Base-by-base conservation (phyloP, 2,113 vertebrate species). In the Zapus hudsonius region DNA sequence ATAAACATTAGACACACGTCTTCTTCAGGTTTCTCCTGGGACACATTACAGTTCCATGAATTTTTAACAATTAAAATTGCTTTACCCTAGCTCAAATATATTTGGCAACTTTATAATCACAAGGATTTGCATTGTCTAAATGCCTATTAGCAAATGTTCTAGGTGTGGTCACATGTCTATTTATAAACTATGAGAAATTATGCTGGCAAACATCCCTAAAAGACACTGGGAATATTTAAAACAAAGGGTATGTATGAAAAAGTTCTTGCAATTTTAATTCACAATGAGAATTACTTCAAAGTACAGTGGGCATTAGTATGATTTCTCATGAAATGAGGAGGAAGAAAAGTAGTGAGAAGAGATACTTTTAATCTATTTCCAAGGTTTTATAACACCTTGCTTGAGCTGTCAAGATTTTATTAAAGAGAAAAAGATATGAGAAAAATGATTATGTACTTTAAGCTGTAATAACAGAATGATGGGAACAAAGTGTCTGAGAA, bases 371-470 rank as follows among this genome's bases (percentile, higher is more conserved):
- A 91, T 52, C 38, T 88, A 61, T 78, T 86, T 88, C 19, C 3
- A 63, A 89, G 55, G 61, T 87, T 87, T 52, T 57, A 17, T 80
- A 84, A 80, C 79, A 86, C 83, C 66, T 83, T 83, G 16, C 55
- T 75, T 86, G 23, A 64, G 31, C 66, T 91, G 75, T 93, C 66
- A 91, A 73, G 44, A 38, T 91, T 84, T 96, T 87, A 89, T 78
- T 91, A 84, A 90, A 94, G n/a, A 84, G n/a, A 31, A 76, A 52
- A 57, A 92, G 25, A 83, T 86, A 76, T 61, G 55, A 89, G 66
- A 27, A 59, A 74, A 63, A 27, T 0, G 13, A 72, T 67, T 9
- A 1, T 63, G 4, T 47, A 44, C 63, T 86, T 83, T 76, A 84
- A 90, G 52, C 36, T 69, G 42, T 87, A 66, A 88, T 92, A 64